Evolutionary conservation across 2,113 vertebrate genomes (phyloP).

Genomic region (Syrrhaptes paradoxus): DNA sequence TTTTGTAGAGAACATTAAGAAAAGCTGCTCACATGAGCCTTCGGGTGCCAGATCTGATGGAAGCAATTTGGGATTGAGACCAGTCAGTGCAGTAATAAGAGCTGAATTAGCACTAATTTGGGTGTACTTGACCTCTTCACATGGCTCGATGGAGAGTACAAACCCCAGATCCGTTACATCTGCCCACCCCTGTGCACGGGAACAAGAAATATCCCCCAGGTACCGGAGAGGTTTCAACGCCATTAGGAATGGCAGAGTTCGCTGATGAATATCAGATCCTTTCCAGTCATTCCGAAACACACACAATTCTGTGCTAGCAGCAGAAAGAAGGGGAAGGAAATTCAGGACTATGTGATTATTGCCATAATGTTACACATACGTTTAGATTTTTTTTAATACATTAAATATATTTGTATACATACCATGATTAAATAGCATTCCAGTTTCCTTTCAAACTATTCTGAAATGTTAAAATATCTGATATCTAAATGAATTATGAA

Average conservation of each 20-base stretch:
- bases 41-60: neutral
- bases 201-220: neutral
- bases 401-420: neutral
- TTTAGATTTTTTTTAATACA: neutral
- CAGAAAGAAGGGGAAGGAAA: neutral
- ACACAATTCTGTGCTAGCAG: neutral
- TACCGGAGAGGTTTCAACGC: neutral
- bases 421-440: neutral
- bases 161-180: neutral
- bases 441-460: neutral
- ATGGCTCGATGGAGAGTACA: neutral
- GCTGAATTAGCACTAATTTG: neutral
- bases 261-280: neutral
- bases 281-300: neutral
- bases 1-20: neutral
- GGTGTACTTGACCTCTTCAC: neutral
- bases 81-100: neutral
- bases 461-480: neutral
- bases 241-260: neutral
- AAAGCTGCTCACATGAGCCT: neutral
- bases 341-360: neutral
- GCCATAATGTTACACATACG: neutral
- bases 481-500: neutral
- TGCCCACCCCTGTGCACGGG: accelerated
- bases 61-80: neutral